These are phyloP conservation scores for Plemyria rubiginata DNA, from an alignment of 2,888 invertebrate species.

Conservation along the genomic window DNA sequence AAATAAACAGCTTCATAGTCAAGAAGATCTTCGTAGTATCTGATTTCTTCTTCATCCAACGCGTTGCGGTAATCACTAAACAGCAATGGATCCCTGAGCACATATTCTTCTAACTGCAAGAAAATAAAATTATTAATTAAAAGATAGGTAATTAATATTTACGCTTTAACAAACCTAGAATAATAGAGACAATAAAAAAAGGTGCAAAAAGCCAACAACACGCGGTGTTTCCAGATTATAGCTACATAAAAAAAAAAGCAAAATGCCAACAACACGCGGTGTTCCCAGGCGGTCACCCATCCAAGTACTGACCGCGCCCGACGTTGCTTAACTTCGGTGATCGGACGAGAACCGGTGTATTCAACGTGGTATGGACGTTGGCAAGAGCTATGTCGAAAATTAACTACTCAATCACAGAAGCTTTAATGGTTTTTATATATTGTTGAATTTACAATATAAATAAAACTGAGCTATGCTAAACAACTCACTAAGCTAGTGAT, in stretches of 20 bases:
- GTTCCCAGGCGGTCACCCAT: constrained; percentile 69
- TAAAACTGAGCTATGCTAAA: not conserved
- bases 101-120: constrained; percentile 86
- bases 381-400: not conserved
- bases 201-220: constrained; percentile 60
- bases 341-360: constrained; percentile 71
- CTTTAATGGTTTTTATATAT: no score
- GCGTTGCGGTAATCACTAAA: constrained; percentile 96
- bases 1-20: constrained; percentile 96
- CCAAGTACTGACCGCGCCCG: constrained; percentile 73
- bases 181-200: not conserved
- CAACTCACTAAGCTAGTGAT: not conserved
- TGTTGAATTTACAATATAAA: no score
- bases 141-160: not conserved
- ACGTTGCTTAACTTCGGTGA: constrained; percentile 79
- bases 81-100: constrained; percentile 91
- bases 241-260: constrained; percentile 31
- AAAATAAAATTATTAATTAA: not conserved
- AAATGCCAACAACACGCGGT: constrained; percentile 64
- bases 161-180: not conserved
- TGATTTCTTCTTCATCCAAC: constrained; percentile 90
- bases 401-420: no score
- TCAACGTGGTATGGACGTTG: constrained; percentile 38
- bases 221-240: constrained; percentile 64
- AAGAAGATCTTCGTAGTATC: constrained; percentile 94